These are phyloP conservation scores for Tupiocoris notatus DNA, from an alignment of 2,888 invertebrate genomes.

Conservation along the genomic window DNA sequence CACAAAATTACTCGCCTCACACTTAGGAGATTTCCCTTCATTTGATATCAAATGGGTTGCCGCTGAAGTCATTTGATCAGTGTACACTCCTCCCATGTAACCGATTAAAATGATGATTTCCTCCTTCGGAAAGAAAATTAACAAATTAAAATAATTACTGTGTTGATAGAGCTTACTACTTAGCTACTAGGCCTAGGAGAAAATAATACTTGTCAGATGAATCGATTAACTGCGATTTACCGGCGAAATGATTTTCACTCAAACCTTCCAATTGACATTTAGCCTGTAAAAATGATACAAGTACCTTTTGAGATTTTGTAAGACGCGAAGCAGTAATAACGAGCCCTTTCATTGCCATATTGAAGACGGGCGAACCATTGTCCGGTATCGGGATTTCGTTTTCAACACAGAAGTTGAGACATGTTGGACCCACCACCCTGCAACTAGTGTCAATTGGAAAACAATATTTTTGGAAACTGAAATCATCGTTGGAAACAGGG, in stretches of 20 bases:
- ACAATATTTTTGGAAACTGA: conserved; percentile 6
- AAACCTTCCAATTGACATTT: too few relatives aligned
- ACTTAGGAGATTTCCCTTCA: conserved; percentile 73
- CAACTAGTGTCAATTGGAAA: conserved; percentile 51
- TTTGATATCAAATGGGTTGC: conserved; percentile 82
- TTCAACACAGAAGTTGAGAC: conserved; percentile 70
- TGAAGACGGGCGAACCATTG: conserved; percentile 72
- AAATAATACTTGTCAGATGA: too few relatives aligned
- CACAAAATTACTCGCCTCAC: conserved; percentile 59
- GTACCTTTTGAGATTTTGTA: conserved; percentile 57
- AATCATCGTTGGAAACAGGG: neutral
- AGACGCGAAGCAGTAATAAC: conserved; percentile 65
- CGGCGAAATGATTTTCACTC: too few relatives aligned
- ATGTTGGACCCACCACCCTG: conserved; percentile 81
- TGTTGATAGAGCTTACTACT: too few relatives aligned
- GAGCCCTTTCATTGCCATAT: conserved; percentile 74
- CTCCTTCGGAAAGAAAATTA: too few relatives aligned
- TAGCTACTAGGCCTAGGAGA: too few relatives aligned
- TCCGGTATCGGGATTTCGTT: conserved; percentile 72
- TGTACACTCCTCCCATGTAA: conserved; percentile 76
- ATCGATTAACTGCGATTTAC: too few relatives aligned
- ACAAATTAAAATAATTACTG: neutral
- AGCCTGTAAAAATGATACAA: too few relatives aligned
- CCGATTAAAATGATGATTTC: conserved; percentile 64
- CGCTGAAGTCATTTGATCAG: conserved; percentile 62